phyloP scores from a whole-genome alignment of 2,888 invertebrate genomes.

The Meta bourneti region DNA sequence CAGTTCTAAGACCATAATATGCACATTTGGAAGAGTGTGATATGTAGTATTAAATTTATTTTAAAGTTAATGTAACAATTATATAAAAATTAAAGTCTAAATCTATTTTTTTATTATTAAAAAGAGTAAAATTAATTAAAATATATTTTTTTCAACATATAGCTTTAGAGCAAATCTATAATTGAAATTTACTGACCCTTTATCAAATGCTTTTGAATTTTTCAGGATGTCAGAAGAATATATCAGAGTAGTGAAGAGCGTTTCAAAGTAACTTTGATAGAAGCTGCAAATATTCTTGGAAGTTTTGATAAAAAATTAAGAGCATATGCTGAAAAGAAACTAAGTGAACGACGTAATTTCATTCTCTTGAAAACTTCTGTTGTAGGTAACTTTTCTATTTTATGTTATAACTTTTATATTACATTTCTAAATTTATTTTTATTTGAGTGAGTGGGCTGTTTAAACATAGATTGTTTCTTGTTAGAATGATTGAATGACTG shows the following conservation, averaged over 20 bases:
- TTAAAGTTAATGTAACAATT: no score
- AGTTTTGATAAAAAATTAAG: constrained; percentile 81
- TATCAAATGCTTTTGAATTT: not conserved
- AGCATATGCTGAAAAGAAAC: constrained; percentile 81
- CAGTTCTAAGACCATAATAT: no score
- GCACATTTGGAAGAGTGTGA: no score
- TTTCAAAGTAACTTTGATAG: constrained; percentile 80
- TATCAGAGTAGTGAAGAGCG: constrained; percentile 79
- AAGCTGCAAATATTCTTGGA: constrained; percentile 81
- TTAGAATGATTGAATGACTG: not conserved
- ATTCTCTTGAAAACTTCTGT: constrained; percentile 80
- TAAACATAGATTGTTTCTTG: not conserved
- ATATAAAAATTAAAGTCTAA: no score
- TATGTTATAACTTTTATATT: not conserved
- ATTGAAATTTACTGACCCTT: no score
- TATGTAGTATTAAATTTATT: no score
- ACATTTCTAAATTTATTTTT: not conserved
- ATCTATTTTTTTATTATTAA: no score
- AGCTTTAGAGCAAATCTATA: no score
- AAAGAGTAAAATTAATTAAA: no score
- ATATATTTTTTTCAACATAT: no score
- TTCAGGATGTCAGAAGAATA: constrained; percentile 80
- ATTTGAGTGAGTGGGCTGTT: not conserved
- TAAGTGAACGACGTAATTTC: constrained; percentile 80
- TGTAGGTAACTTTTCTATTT: constrained; percentile 78